Evolutionary conservation across 2,888 invertebrate genomes (phyloP).

Genomic region (Lagria hirta): DNA sequence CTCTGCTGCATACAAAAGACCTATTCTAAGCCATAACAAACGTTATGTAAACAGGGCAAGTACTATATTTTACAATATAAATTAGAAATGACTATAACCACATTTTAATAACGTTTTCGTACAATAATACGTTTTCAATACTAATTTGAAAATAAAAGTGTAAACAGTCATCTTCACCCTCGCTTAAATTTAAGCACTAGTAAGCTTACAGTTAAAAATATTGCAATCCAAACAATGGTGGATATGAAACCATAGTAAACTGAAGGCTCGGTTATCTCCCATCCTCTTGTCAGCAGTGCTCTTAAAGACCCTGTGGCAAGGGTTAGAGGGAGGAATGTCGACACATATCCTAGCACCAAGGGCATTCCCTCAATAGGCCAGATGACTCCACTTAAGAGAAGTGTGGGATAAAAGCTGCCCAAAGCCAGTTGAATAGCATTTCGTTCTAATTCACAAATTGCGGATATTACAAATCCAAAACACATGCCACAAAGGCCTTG

Average conservation of each 20-base stretch:
- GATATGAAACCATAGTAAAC: conserved; percentile 88
- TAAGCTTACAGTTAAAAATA: conserved; percentile 79
- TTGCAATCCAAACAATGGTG: conserved; percentile 81
- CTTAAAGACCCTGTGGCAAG: conserved; percentile 90
- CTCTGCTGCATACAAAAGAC: conserved; percentile 18
- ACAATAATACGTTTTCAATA: conserved; percentile 15
- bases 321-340: conserved; percentile 82
- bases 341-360: conserved; percentile 72
- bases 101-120: conserved; percentile 7
- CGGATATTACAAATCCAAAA: conserved; percentile 92
- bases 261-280: conserved; percentile 76
- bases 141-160: conserved; percentile 3
- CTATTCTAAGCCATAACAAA: conserved; percentile 16
- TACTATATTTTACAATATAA: conserved; percentile 30
- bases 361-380: conserved; percentile 98
- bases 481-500: conserved; percentile 96
- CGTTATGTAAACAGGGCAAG: conserved; percentile 26
- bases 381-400: conserved; percentile 89
- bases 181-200: conserved; percentile 77
- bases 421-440: conserved; percentile 92
- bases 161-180: conserved; percentile 33
- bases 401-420: conserved; percentile 93
- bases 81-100: conserved; percentile 32
- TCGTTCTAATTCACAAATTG: conserved; percentile 86
- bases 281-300: conserved; percentile 84